A percentile compares a stretch with the other conserved stretches of the same genome.
These are phyloP conservation scores for Micromys minutus DNA, from an alignment of 2,113 vertebrate genomes.

Conservation along the genomic window DNA sequence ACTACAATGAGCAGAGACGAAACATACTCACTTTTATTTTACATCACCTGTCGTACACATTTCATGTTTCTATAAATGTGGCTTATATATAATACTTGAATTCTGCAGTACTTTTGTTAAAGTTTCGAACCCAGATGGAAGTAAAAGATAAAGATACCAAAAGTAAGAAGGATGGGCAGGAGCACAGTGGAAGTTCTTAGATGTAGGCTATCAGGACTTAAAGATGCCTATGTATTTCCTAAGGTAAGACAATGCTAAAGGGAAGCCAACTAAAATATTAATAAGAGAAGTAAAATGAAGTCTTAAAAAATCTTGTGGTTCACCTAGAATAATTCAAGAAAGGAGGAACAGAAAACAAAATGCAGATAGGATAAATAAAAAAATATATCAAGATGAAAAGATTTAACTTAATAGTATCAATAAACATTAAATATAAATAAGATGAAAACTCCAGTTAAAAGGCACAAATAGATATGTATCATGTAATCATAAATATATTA, in stretches of 20 bases:
- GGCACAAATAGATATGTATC: not conserved
- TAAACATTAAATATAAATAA: conserved; percentile 4
- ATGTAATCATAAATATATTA: not conserved
- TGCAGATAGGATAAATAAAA: conserved; percentile 19
- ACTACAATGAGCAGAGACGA: not conserved
- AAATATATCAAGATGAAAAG: not conserved
- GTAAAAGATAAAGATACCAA: not conserved
- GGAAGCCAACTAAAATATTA: not conserved
- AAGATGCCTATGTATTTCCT: not conserved
- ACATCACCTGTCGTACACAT: not conserved
- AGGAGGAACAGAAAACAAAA: not conserved
- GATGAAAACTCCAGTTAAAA: not conserved
- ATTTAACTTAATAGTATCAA: not conserved
- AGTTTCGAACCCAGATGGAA: not conserved
- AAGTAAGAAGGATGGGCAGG: not conserved
- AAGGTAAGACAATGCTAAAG: conserved; percentile 1
- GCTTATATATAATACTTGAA: not conserved
- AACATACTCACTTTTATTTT: not conserved
- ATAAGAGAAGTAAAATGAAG: not conserved
- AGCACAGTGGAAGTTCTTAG: too few species aligned
- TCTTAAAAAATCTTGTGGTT: not conserved
- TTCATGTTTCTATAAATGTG: not conserved
- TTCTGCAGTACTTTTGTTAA: not conserved
- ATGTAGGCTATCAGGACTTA: not conserved
- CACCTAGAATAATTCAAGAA: not conserved